Evolutionary conservation across 2,113 vertebrate genomes (phyloP), one percentile per base, ranked within the genome.

Genomic region (Gymnarchus niloticus): DNA sequence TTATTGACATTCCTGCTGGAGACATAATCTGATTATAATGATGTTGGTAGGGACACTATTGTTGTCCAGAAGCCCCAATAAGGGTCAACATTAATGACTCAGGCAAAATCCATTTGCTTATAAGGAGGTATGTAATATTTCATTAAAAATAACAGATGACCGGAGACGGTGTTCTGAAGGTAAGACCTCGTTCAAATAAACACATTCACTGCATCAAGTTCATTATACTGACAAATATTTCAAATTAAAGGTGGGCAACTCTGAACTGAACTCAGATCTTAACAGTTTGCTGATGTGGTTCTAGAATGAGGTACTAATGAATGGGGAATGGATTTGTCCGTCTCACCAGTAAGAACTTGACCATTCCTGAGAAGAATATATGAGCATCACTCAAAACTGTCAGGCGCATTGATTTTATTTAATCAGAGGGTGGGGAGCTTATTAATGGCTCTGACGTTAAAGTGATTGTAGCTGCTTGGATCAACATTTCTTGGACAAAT

Each of bases 161-260:
- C 54, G 65, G 48, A 51, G 48, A 46, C 8, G 17, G 44, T n/a
- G n/a, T n/a, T 19, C 61, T 19, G 19, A 76, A 65, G 46, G 49
- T 6, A 41, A 14, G 10, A 1, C 61, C n/a, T 37, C 28, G 61
- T 28, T 69, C 37, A 28, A 73, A 19, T n/a, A 73, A 73, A 33
- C 48, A 14, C 9, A 23, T 77, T 76, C 51, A 49, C 7, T 54
- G 37, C 21, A 52, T 84, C 48, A 19, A 6, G 19, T 25, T 49
- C 51, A 52, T 49, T 77, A n/a, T 49, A 37, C 48, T 82, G 49
- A 56, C 51, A 77, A 77, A 41, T 65, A 49, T 54, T 85, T 85
- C 23, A 52, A 41, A 85, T 85, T 76, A 33, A 73, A 51, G 77
- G 33, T 69, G 21, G 65, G 33, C 65, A 19, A 17, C 25, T 56